phyloP scores from a whole-genome alignment of 2,797 vertebrate species.

The Onychomys arenicola region DNA sequence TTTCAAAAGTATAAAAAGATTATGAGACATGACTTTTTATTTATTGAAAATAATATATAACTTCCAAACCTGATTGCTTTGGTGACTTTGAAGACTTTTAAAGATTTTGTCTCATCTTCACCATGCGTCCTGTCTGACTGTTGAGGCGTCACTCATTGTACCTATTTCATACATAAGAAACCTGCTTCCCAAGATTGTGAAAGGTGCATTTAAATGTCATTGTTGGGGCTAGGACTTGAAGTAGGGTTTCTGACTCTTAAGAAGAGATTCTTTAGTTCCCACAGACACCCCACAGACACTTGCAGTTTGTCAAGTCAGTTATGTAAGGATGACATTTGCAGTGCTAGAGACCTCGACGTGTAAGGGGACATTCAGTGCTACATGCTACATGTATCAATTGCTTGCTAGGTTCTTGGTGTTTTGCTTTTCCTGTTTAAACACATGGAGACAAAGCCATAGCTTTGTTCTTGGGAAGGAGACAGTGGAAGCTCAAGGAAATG shows the following conservation, averaged over 20 bases:
- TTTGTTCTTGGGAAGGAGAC: neutral
- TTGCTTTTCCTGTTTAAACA: neutral
- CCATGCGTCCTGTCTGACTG: neutral
- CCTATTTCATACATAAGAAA: neutral
- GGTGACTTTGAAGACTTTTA: neutral
- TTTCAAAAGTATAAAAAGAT: constrained; percentile 29
- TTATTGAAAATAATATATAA: neutral
- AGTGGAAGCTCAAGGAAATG: neutral
- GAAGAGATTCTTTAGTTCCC: neutral
- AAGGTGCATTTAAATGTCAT: neutral
- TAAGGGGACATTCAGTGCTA: neutral
- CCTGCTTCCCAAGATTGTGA: neutral
- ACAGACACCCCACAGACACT: neutral
- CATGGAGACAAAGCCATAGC: neutral
- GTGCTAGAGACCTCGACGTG: neutral
- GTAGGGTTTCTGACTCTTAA: neutral
- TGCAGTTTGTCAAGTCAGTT: neutral
- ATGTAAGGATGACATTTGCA: neutral
- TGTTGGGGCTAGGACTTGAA: neutral
- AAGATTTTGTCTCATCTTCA: neutral
- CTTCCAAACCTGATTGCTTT: neutral
- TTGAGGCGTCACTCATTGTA: neutral
- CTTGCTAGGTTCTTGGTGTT: neutral
- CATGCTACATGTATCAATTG: neutral
- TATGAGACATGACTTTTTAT: neutral